phyloP scores from a whole-genome alignment of 1,140 invertebrate species.

The Bombus turneri region DNA sequence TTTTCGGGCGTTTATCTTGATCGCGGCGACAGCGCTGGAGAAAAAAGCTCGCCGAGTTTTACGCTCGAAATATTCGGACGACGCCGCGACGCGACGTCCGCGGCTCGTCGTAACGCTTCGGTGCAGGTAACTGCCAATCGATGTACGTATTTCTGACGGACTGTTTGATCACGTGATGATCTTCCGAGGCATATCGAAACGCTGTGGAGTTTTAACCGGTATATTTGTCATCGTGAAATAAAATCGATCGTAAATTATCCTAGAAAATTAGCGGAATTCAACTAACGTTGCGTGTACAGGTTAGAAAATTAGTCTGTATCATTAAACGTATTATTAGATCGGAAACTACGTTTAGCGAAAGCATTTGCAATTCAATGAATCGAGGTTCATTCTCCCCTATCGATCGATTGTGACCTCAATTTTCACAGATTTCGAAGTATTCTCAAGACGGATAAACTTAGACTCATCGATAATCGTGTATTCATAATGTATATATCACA shows the following conservation, averaged over 20 bases:
- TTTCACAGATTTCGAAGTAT: background rate
- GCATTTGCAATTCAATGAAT: constrained; percentile 28
- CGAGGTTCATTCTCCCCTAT: background rate
- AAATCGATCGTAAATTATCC: background rate
- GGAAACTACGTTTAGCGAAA: background rate
- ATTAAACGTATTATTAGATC: background rate
- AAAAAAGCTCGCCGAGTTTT: background rate
- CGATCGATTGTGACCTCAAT: background rate
- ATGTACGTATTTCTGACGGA: background rate
- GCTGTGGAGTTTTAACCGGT: background rate
- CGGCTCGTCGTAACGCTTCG: background rate
- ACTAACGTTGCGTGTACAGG: background rate
- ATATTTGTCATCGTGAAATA: no score
- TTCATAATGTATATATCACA: background rate
- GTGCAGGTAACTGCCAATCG: constrained; percentile 19
- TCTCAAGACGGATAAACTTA: background rate
- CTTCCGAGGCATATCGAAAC: constrained; percentile 40
- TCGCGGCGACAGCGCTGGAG: constrained; percentile 41
- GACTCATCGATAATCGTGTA: background rate
- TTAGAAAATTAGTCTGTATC: background rate
- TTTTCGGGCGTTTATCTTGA: constrained; percentile 63
- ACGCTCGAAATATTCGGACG: constrained; percentile 21
- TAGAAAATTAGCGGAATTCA: background rate
- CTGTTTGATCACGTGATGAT: background rate
- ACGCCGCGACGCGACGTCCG: background rate